A percentile compares a stretch with the other conserved stretches of the same genome.
These are phyloP conservation scores for Rhodinocichla rosea DNA, from an alignment of 2,113 vertebrate species.

Conservation along the genomic window DNA sequence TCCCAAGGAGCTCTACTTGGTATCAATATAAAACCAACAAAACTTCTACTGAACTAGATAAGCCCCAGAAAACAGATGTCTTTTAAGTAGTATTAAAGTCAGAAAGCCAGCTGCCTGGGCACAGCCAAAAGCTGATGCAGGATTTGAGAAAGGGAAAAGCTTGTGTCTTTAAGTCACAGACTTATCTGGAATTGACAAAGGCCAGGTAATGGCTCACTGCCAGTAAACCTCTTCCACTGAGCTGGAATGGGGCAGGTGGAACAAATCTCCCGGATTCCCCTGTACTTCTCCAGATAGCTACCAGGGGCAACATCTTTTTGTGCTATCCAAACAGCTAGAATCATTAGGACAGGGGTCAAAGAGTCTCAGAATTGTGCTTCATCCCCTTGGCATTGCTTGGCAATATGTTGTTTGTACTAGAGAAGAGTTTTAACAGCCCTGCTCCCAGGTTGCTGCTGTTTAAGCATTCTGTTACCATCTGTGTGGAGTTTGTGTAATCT, in stretches of 20 bases:
- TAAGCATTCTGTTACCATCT: neutral
- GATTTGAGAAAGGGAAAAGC: neutral
- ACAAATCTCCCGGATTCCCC: neutral
- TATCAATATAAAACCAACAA: constrained; percentile 12
- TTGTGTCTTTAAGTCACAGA: neutral
- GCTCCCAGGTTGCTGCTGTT: neutral
- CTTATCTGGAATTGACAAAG: neutral
- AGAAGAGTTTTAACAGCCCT: neutral
- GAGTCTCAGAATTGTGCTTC: neutral
- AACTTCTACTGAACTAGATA: constrained; percentile 30
- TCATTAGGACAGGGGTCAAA: neutral
- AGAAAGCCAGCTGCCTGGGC: neutral
- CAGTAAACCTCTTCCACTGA: neutral
- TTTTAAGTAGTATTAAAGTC: constrained; percentile 27
- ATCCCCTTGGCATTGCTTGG: neutral
- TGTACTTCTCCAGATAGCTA: neutral
- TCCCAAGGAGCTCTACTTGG: neutral
- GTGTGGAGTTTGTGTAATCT: neutral
- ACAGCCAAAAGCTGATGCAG: neutral
- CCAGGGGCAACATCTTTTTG: neutral
- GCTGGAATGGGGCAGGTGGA: neutral
- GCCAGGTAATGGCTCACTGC: neutral
- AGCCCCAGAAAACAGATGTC: constrained; percentile 22
- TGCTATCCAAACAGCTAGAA: neutral
- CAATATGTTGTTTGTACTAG: neutral